These are phyloP conservation scores for Caranx ignobilis DNA, from an alignment of 2,113 vertebrate genomes.

Conservation along the genomic window DNA sequence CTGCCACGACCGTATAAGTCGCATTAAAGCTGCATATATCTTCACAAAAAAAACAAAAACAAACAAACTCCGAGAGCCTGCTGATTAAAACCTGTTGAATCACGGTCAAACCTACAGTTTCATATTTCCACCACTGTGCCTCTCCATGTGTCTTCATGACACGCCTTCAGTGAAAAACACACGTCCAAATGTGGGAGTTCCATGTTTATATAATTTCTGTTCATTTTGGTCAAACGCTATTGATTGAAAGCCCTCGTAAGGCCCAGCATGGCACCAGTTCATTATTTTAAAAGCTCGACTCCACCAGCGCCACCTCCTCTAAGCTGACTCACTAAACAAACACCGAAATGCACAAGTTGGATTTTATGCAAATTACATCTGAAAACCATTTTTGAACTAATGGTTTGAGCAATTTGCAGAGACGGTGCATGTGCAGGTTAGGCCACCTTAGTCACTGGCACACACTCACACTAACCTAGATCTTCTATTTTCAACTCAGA, in stretches of 20 bases:
- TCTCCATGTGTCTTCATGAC: constrained; percentile 6
- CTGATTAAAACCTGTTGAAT: neutral
- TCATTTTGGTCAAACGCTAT: constrained; percentile 40
- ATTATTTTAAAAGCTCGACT: constrained; percentile 72
- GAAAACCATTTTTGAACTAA: constrained; percentile 53
- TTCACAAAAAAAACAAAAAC: neutral
- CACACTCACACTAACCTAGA: constrained; percentile 57
- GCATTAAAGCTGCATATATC: too few relatives aligned
- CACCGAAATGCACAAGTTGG: constrained; percentile 45
- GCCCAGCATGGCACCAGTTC: constrained; percentile 22
- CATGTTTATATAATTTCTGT: constrained; percentile 51
- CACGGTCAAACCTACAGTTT: neutral
- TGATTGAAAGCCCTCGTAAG: constrained; percentile 40
- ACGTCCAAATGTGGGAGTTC: constrained; percentile 55
- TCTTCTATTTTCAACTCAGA: constrained; percentile 45
- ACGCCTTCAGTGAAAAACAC: constrained; percentile 29
- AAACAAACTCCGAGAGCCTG: too few relatives aligned
- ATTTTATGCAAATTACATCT: constrained; percentile 53
- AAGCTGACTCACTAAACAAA: constrained; percentile 70
- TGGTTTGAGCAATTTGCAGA: constrained; percentile 29
- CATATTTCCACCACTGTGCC: neutral
- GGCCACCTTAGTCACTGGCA: constrained; percentile 20
- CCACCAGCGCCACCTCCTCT: constrained; percentile 67
- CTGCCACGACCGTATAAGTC: neutral
- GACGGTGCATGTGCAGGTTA: constrained; percentile 7